Evolutionary conservation across 2,888 invertebrate species (phyloP), one percentile per base, ranked within the genome.

Genomic region (Lobophora halterata): DNA sequence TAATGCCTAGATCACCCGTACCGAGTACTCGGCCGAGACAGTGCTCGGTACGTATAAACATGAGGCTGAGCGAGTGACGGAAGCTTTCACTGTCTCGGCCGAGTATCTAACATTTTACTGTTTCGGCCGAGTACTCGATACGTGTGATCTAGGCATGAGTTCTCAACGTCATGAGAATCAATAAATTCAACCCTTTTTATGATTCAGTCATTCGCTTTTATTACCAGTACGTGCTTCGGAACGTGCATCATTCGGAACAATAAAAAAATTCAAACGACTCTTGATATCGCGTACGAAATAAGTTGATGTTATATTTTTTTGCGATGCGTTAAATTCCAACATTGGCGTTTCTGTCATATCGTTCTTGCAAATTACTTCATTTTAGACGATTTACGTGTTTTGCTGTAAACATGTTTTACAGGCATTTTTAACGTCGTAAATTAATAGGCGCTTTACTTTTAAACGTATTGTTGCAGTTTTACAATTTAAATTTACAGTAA

Each of bases 151-250:
- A n/a, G n/a, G n/a, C n/a, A n/a, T n/a, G 13, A 33, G 19, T 37
- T 29, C 7, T 18, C 18, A 33, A 33, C 29, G 72, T 73, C 73
- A 74, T 79, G 71, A 58, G 75, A 81, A 79, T 82, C 80, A 81
- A 83, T 85, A 82, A 81, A 83, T 82, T 81, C 75, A 81, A 80
- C 80, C 79, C 79, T 73, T 81, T 83, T 82, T 83, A 83, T 71
- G 79, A 80, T 78, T 76, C 73, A 71, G 72, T 73, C 81, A 77
- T 83, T 81, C 71, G 63, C 47, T 82, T 85, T 85, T 83, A 86
- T 83, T 76, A 68, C 58, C 61, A 68, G 69, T 79, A 80, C 77
- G 79, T 75, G 78, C 65, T 67, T 64, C 70, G 62, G 65, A 70
- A 70, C 71, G 76, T 76, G 79, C 77, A 82, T 81, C 80, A 80